phyloP scores from a whole-genome alignment of 2,113 vertebrate genomes.

The Notechis scutatus region DNA sequence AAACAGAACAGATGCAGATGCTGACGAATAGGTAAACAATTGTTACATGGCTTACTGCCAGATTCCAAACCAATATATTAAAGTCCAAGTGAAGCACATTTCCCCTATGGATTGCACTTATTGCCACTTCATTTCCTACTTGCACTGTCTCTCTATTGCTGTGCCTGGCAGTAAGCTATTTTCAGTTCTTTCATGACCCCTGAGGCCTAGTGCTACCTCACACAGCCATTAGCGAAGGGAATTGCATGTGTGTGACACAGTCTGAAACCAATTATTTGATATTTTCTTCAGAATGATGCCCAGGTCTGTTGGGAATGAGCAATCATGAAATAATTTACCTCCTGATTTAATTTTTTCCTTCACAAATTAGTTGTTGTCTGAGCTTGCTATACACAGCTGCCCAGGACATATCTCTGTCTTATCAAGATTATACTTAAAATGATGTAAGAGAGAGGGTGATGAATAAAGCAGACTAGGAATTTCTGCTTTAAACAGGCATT shows the following conservation, averaged over 20 bases:
- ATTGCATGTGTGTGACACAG: slow-evolving; percentile 96
- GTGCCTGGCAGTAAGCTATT: slow-evolving; percentile 81
- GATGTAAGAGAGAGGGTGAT: slow-evolving; percentile 46
- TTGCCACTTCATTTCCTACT: slow-evolving; percentile 98
- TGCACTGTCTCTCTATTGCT: slow-evolving; percentile 72
- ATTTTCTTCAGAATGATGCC: slow-evolving; percentile 96
- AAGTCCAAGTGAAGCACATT: slow-evolving; percentile 95
- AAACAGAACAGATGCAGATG: slow-evolving; percentile 99
- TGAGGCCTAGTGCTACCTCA: slow-evolving; percentile 85
- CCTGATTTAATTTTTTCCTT: slow-evolving; percentile 97
- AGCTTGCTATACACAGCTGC: slow-evolving; percentile 72
- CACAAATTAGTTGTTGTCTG: slow-evolving; percentile 81
- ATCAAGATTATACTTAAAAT: slow-evolving; percentile 75
- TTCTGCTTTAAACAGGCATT: slow-evolving; percentile 69
- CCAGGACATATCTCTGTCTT: slow-evolving; percentile 67
- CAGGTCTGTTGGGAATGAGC: slow-evolving; percentile 92
- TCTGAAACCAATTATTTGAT: slow-evolving; percentile 98
- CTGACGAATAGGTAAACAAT: slow-evolving; percentile 99
- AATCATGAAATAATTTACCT: slow-evolving; percentile 98
- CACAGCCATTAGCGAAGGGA: slow-evolving; percentile 90
- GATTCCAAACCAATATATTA: slow-evolving; percentile 93
- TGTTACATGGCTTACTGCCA: slow-evolving; percentile 95
- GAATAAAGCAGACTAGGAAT: slow-evolving; percentile 67
- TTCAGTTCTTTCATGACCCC: slow-evolving; percentile 86
- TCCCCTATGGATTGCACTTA: slow-evolving; percentile 96